Base-by-base conservation (phyloP, 2,888 invertebrate species). In the Scotopteryx bipunctaria region DNA sequence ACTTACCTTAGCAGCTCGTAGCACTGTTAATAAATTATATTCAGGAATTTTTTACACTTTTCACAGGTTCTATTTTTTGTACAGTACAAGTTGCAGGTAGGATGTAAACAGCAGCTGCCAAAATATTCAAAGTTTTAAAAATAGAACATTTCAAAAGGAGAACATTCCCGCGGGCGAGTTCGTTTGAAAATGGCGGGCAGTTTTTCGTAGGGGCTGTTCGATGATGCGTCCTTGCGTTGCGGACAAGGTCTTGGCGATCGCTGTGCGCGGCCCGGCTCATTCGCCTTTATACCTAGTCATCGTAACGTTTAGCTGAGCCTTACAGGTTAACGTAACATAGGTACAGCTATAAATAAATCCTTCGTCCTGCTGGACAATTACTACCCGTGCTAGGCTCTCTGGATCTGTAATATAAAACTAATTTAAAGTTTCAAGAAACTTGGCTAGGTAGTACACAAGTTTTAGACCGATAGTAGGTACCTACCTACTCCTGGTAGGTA, bases 241-340 rank as follows among this genome's bases (percentile, higher is more conserved):
- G 76, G 71, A 76, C 88, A 89, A 89, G 89, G 88, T 85, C 84
- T 88, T 73, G 66, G 67, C 73, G 72, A 80, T 77, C 83, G 81
- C 72, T 81, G 71, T 84, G 75, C 78, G 79, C 81, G 78, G 55
- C 73, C 66, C 66, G 63, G 66, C 64, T 81, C 82, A 83, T 78
- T 71, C 74, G 86, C 86, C 73, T 86, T 89, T 89, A 89, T 89
- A 89, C 76, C 70, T 76, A 69, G 71, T 70, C 78, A 68, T 62
- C 73, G 76, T 75, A 72, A 69, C 72, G 75, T 73, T 73, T 71
- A 71, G 63, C 62, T 63, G 50, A 64, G 51, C 65, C 61, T 59
- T 68, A 53, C 65, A 59, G 66, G 60, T 60, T 58, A 63, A 57
- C 51, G 56, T 53, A 56, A 52, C 57, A 48, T 55, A 44, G n/a